A percentile compares a stretch with the other conserved stretches of the same genome.
Conservation (phyloP, 35 echinoderm and acorn worm species). For the Amphiura filiformis region DNA sequence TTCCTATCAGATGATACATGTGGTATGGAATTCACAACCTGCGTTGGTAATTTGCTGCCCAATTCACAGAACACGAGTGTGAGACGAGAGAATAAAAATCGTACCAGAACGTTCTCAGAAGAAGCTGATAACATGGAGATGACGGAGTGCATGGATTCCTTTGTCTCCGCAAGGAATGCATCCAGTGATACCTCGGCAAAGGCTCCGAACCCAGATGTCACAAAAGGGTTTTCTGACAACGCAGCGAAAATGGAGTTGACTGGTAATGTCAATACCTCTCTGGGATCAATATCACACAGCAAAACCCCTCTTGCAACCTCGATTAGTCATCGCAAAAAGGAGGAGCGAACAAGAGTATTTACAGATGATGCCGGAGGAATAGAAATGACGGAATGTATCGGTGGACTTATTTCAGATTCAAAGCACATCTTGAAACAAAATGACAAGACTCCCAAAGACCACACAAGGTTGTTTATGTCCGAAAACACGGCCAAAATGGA, state of each 20-base stretch:
- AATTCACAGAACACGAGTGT: neutral
- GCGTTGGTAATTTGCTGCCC: neutral
- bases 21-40: constrained; percentile 15
- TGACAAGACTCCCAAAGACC: neutral
- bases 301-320: neutral
- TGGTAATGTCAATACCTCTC: neutral
- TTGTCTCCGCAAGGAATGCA: too few relatives aligned
- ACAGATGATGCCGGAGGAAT: constrained; percentile 37
- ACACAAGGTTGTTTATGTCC: constrained; percentile 20
- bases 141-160: constrained; percentile 27
- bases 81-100: neutral
- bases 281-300: neutral
- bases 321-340: neutral
- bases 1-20: constrained; percentile 33
- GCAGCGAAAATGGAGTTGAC: constrained; percentile 58
- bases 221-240: constrained; percentile 20
- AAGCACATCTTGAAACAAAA: neutral
- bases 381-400: constrained; percentile 30
- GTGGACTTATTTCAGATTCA: neutral
- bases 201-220: neutral
- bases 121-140: constrained; percentile 42
- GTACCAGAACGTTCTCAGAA: neutral
- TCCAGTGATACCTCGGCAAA: too few relatives aligned
- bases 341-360: neutral
- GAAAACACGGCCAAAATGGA: constrained; percentile 47